Percentiles rank a stretch among this genome's conserved stretches.
These are phyloP conservation scores for Dicycla oo DNA, from an alignment of 2,888 invertebrate genomes.

Conservation along the genomic window DNA sequence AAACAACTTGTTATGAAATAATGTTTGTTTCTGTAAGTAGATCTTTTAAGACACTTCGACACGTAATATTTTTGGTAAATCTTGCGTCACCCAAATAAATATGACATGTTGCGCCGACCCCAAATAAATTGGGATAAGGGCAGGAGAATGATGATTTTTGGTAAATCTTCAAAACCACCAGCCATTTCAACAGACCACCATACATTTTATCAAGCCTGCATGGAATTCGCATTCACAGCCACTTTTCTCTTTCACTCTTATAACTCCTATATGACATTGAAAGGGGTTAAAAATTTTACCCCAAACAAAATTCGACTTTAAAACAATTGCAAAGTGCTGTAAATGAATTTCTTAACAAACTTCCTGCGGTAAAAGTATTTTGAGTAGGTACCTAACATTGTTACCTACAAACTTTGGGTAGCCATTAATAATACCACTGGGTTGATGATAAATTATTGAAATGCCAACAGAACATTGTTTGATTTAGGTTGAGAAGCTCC, in stretches of 20 bases:
- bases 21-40: no score
- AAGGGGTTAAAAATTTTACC: background rate
- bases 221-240: no score
- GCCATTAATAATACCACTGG: constrained; percentile 37
- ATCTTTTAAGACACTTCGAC: no score
- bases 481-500: background rate
- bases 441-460: constrained; percentile 43
- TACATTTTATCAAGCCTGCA: no score
- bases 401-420: constrained; percentile 34
- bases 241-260: background rate
- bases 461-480: constrained; percentile 26
- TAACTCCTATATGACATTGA: constrained; percentile 6
- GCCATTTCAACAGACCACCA: no score
- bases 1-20: no score
- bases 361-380: constrained; percentile 38
- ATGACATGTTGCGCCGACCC: no score
- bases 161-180: no score
- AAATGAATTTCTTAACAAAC: constrained; percentile 33
- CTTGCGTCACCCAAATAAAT: no score
- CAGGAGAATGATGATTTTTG: no score
- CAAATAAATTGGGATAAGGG: no score
- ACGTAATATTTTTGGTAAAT: no score
- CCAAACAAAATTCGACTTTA: constrained; percentile 25
- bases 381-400: constrained; percentile 17
- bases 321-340: constrained; percentile 31